Conservation (phyloP, 1,140 invertebrate species). For the Drosophila fuyamai region DNA sequence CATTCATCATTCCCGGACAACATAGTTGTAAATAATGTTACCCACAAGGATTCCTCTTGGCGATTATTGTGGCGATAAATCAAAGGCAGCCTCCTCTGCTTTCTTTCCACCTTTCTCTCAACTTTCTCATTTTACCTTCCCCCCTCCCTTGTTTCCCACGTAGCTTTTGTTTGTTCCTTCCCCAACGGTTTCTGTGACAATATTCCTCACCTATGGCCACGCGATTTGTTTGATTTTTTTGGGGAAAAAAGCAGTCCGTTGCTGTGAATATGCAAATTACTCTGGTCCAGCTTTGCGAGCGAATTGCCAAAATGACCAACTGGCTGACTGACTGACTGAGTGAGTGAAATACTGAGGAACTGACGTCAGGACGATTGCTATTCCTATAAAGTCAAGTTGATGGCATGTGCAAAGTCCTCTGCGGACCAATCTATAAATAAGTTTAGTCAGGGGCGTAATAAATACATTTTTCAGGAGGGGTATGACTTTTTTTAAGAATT, state of each 20-base stretch:
- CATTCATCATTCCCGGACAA: slow-evolving; percentile 73
- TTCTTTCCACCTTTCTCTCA: not conserved
- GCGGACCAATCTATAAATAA: slow-evolving; percentile 58
- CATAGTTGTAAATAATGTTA: slow-evolving; percentile 81
- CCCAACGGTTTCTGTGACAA: slow-evolving; percentile 29
- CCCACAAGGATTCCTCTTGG: slow-evolving; percentile 70
- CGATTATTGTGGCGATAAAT: slow-evolving; percentile 81
- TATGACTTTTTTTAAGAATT: too few species aligned
- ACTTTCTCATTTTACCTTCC: not conserved
- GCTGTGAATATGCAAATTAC: slow-evolving; percentile 47
- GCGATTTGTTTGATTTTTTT: slow-evolving; percentile 34
- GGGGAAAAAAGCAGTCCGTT: not conserved
- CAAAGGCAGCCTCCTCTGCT: slow-evolving; percentile 51
- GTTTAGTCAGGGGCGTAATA: not conserved
- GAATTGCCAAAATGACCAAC: slow-evolving; percentile 4
- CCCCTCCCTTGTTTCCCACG: not conserved
- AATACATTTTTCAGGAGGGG: too few species aligned
- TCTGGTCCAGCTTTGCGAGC: slow-evolving; percentile 27
- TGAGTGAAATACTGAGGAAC: slow-evolving; percentile 6
- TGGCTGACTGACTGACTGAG: not conserved
- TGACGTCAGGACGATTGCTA: slow-evolving; percentile 29
- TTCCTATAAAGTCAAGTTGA: slow-evolving; percentile 42
- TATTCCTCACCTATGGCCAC: slow-evolving; percentile 45
- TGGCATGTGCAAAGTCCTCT: slow-evolving; percentile 34
- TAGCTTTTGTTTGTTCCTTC: slow-evolving; percentile 12